Evolutionary conservation across 2,888 invertebrate species (phyloP), one percentile per base, ranked within the genome.

Genomic region (Melieria picta): DNA sequence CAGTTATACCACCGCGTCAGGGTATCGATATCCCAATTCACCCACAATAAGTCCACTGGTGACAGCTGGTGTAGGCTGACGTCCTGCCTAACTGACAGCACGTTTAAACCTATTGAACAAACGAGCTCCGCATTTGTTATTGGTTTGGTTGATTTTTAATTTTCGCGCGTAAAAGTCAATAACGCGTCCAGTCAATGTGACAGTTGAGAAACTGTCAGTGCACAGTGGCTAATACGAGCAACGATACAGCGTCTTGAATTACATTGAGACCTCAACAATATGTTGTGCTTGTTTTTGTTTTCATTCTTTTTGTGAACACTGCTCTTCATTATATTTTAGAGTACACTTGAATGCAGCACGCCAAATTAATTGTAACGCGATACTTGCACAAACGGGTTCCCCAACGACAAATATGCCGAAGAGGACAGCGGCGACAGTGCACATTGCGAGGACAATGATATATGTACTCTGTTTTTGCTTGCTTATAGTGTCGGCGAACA

Each of bases 261-360:
- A 78, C 83, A 80, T 70, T 77, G 75, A 74, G 77, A 80, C 77
- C 79, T 79, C 72, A 74, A 58, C 76, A 77, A 78, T 75, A 72
- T 74, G 74, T 73, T 70, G 69, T 58, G 62, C 10, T 75, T 72
- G 67, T 73, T 50, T 56, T 72, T 57, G 65, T 74, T 74, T 30
- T 72, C 70, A 64, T 73, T 72, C 78, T 74, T 69, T 77, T 78
- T 78, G 75, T 76, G 77, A 77, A 72, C 65, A 71, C 3, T 30
- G 30, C 30, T 30, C 30, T 30, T 30, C 30, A 30, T 30, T 30
- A 30, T 30, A 30, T 30, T 74, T 61, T 75, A 75, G 79, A 78
- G 70, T 79, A 80, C 83, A 81, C 81, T 80, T 84, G 82, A 84
- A 78, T 79, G 80, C 76, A 84, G 82, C 80, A 82, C 81, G 83